Percentiles rank a stretch among this genome's conserved stretches.
phyloP scores from a whole-genome alignment of 2,797 vertebrate species.

The Spea hammondii region DNA sequence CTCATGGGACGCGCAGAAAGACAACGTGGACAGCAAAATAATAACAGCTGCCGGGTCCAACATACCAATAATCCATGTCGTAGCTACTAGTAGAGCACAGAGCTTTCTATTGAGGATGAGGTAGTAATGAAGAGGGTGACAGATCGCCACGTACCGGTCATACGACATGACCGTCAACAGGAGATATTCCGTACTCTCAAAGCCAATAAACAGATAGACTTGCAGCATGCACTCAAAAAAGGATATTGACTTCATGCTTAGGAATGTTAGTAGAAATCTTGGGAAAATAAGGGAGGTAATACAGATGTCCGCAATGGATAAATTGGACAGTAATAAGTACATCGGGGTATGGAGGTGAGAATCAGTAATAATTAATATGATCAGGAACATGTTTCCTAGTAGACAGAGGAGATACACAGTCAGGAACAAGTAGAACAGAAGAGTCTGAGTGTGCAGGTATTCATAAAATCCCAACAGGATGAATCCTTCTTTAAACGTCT shows the following conservation, averaged over 20 bases:
- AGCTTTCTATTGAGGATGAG: slow-evolving; percentile 49
- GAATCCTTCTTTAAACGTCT: not conserved
- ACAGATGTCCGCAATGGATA: slow-evolving; percentile 58
- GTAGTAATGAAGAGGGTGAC: slow-evolving; percentile 55
- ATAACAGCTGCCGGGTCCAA: slow-evolving; percentile 14
- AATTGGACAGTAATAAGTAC: slow-evolving; percentile 13
- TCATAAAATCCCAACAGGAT: slow-evolving; percentile 20
- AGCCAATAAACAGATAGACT: slow-evolving; percentile 56
- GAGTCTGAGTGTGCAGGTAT: not conserved
- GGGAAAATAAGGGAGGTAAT: slow-evolving; percentile 53
- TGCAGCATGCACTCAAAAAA: slow-evolving; percentile 55
- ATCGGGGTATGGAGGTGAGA: slow-evolving; percentile 2
- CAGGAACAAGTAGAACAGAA: slow-evolving; percentile 1
- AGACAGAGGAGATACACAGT: slow-evolving; percentile 49
- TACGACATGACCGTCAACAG: slow-evolving; percentile 59
- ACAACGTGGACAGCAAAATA: not conserved
- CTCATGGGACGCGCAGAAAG: slow-evolving; percentile 16
- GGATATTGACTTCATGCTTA: slow-evolving; percentile 45
- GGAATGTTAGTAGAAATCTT: slow-evolving; percentile 31
- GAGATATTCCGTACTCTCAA: slow-evolving; percentile 59
- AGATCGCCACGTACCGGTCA: slow-evolving; percentile 57
- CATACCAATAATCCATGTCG: slow-evolving; percentile 50
- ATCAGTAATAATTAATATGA: not conserved
- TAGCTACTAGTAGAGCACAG: slow-evolving; percentile 51
- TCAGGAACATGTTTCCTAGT: slow-evolving; percentile 31